Evolutionary conservation across 2,888 invertebrate species (phyloP).

Genomic region (Amphipyra berbera): DNA sequence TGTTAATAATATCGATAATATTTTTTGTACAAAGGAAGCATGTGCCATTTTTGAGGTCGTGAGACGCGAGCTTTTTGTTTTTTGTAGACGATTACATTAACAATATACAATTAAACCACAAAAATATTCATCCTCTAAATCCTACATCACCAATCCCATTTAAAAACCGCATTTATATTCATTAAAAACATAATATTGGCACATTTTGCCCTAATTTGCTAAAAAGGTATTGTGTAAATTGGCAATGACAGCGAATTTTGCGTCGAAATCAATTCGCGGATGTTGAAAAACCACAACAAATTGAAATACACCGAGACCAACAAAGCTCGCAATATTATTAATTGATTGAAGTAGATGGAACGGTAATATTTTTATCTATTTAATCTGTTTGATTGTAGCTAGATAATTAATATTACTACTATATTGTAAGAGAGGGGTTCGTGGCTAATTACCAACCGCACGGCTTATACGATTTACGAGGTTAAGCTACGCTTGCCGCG

Average conservation of each 20-base stretch:
- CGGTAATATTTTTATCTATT: conserved; percentile 28
- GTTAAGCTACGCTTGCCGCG: no score
- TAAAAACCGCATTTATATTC: conserved; percentile 29
- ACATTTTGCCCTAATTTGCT: conserved; percentile 50
- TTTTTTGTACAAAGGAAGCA: no score
- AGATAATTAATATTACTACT: conserved; percentile 1
- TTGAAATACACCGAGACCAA: conserved; percentile 60
- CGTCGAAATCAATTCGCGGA: conserved; percentile 59
- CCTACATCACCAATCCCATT: not conserved
- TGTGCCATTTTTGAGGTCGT: no score
- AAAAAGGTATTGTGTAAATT: conserved; percentile 56
- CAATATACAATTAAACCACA: not conserved
- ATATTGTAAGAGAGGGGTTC: no score
- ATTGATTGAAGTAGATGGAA: conserved; percentile 52
- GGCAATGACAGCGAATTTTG: conserved; percentile 47
- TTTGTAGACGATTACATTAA: no score
- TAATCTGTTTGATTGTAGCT: conserved; percentile 21
- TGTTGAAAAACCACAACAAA: conserved; percentile 65
- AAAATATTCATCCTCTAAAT: not conserved
- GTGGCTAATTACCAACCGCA: no score
- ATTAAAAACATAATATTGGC: conserved; percentile 33
- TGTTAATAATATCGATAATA: no score
- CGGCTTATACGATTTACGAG: no score
- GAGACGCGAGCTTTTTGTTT: no score
- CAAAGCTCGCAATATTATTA: conserved; percentile 55